Conservation (phyloP, 2,113 vertebrate genomes). For the Anolis carolinensis region DNA sequence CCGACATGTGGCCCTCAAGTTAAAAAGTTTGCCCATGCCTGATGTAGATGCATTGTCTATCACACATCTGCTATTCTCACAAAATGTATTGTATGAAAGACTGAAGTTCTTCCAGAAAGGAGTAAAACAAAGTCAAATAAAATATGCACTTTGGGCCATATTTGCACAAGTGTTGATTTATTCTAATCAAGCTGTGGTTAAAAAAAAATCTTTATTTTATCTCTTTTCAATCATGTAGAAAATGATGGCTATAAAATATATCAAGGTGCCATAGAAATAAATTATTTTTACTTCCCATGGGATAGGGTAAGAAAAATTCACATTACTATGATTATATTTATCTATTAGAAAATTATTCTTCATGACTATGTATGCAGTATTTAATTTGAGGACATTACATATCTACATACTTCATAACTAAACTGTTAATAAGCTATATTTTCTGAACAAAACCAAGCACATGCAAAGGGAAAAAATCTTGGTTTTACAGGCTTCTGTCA, state of each 20-base stretch:
- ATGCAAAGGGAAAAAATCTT: slow-evolving; percentile 9
- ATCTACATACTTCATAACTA: too few species aligned
- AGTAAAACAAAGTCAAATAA: background rate
- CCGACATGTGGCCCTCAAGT: too few species aligned
- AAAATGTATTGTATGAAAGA: background rate
- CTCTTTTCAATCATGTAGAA: background rate
- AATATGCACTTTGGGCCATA: background rate
- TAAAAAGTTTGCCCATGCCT: too few species aligned
- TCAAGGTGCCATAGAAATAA: background rate
- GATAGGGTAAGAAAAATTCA: background rate
- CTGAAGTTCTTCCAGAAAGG: background rate
- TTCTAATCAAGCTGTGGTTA: background rate
- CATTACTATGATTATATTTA: background rate
- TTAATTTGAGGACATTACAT: background rate
- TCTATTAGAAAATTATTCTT: background rate
- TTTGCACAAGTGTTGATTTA: background rate
- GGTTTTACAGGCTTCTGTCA: slow-evolving; percentile 27
- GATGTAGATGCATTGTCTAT: background rate
- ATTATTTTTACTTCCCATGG: background rate
- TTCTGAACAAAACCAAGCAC: background rate
- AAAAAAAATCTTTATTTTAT: background rate
- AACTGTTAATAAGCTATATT: background rate
- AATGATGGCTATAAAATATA: background rate
- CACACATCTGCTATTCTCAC: background rate
- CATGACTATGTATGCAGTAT: background rate